Evolutionary conservation across 2,113 vertebrate species (phyloP).

Genomic region (Colinus virginianus): DNA sequence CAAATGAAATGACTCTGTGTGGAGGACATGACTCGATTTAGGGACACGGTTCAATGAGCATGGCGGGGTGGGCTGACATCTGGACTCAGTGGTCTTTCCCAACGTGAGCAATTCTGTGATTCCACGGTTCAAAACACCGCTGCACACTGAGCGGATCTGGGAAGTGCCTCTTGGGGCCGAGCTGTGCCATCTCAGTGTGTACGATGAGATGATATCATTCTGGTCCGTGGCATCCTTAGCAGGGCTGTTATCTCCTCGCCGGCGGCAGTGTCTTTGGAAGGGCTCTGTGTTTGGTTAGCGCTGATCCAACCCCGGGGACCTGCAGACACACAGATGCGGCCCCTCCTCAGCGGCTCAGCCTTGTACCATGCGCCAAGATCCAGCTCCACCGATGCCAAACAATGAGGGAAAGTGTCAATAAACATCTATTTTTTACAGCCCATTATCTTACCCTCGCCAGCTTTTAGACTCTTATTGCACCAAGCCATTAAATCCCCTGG

Average conservation of each 20-base stretch:
- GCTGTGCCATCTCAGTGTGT: not conserved
- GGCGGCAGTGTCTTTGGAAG: not conserved
- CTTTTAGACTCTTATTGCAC: constrained; percentile 35
- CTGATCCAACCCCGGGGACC: constrained; percentile 10
- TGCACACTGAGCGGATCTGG: not conserved
- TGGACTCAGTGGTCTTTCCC: no score
- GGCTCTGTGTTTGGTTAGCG: not conserved
- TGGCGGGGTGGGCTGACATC: no score
- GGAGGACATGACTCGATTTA: no score
- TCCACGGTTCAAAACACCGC: not conserved
- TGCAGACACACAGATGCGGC: not conserved
- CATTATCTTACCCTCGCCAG: constrained; percentile 57
- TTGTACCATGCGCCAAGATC: accelerated
- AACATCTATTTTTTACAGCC: constrained; percentile 59
- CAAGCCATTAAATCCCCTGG: constrained; percentile 57
- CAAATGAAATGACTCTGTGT: no score
- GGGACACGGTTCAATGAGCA: no score
- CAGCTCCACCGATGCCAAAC: constrained; percentile 35
- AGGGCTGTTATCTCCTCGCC: not conserved
- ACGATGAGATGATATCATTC: not conserved
- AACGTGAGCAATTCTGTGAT: no score
- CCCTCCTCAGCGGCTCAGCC: no score
- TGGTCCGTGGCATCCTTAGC: not conserved
- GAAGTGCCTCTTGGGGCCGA: not conserved
- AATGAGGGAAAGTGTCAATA: constrained; percentile 37